Percentiles rank a stretch among this genome's conserved stretches.
Conservation (phyloP, 2,113 vertebrate genomes). For the Pterophyllum scalare region DNA sequence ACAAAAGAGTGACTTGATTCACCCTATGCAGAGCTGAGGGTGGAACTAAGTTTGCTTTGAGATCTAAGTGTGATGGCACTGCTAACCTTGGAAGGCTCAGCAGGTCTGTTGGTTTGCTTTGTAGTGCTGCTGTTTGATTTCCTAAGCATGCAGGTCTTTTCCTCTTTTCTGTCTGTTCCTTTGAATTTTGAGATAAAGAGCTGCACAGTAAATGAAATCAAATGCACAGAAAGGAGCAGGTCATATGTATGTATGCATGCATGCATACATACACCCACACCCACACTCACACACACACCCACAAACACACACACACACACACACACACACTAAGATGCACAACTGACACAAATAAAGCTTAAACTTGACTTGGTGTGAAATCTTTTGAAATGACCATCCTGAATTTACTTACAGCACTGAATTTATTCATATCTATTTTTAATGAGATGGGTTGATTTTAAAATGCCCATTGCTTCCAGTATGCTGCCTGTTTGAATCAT, state of each 20-base stretch:
- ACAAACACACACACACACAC: not conserved
- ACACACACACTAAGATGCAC: not conserved
- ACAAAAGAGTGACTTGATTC: constrained; percentile 9
- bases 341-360: not conserved
- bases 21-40: constrained; percentile 3
- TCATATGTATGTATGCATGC: not conserved
- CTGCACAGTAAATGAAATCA: not conserved
- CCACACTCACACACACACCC: not conserved
- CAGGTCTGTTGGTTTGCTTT: constrained; percentile 28
- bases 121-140: constrained; percentile 40
- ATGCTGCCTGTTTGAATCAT: not conserved
- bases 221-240: constrained; percentile 1
- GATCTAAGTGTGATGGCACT: not conserved
- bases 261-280: not conserved
- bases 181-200: not conserved
- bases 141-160: not conserved
- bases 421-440: not conserved
- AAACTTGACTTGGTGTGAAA: not conserved
- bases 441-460: not conserved
- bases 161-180: not conserved
- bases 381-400: not conserved
- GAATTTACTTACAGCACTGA: not conserved
- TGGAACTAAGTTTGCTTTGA: constrained; percentile 33
- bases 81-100: constrained; percentile 18
- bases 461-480: not conserved